Evolutionary conservation across 2,113 vertebrate genomes (phyloP).

Genomic region (Zosterops japonicus): DNA sequence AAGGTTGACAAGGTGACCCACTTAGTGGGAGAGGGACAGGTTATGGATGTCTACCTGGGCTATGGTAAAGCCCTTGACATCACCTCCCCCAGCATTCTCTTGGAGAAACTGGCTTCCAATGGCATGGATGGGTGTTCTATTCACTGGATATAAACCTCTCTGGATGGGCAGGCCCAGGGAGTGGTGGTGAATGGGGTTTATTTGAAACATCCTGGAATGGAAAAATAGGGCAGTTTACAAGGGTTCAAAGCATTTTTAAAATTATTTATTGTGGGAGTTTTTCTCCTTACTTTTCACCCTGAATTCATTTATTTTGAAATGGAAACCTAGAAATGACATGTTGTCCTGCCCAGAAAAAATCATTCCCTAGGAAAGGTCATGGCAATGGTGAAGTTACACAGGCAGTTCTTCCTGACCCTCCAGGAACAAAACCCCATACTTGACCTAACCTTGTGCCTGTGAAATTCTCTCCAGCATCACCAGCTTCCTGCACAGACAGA

Average conservation of each 20-base stretch:
- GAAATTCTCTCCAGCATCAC: neutral
- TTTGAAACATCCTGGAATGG: neutral
- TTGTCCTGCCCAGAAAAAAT: neutral
- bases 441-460: neutral
- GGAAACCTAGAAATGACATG: neutral
- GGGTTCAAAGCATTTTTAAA: neutral
- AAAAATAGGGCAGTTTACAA: neutral
- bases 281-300: neutral
- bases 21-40: neutral
- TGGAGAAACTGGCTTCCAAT: neutral
- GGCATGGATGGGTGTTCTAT: neutral
- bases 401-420: neutral
- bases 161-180: neutral
- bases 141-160: neutral
- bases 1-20: neutral
- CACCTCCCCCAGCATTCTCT: neutral
- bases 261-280: neutral
- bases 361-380: neutral
- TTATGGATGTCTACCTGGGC: neutral
- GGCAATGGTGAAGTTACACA: neutral
- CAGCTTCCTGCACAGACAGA: neutral
- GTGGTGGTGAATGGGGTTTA: neutral
- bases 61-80: neutral
- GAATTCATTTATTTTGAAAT: neutral
- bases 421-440: neutral